These are phyloP conservation scores for Thymelicus lineola DNA, from an alignment of 2,888 invertebrate species.

Conservation along the genomic window DNA sequence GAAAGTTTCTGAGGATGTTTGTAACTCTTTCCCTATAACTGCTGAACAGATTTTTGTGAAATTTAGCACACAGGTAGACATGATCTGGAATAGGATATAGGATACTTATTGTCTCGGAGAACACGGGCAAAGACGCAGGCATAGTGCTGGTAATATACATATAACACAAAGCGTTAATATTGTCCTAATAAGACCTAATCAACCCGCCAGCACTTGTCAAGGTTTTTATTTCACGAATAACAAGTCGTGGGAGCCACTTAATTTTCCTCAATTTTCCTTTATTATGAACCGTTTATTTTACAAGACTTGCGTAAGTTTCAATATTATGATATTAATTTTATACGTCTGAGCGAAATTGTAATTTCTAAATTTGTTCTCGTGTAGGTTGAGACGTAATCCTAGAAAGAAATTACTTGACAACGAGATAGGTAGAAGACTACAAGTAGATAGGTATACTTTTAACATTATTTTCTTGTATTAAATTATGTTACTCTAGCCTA, in stretches of 20 bases:
- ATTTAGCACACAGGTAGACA: too few relatives aligned
- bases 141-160: background rate
- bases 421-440: too few relatives aligned
- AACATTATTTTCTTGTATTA: too few relatives aligned
- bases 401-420: too few relatives aligned
- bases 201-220: background rate
- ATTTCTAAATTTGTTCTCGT: background rate
- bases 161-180: background rate
- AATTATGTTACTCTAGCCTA: background rate
- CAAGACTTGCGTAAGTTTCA: background rate
- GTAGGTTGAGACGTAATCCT: background rate
- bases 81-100: too few relatives aligned
- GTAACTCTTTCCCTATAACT: too few relatives aligned
- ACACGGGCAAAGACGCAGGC: too few relatives aligned
- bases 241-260: background rate
- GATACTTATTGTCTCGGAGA: too few relatives aligned
- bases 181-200: background rate
- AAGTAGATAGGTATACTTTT: too few relatives aligned
- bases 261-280: conserved; percentile 4
- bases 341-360: too few relatives aligned
- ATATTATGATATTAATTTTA: background rate
- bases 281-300: background rate
- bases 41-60: too few relatives aligned
- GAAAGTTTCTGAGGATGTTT: too few relatives aligned
- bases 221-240: background rate